Evolutionary conservation across 2,888 invertebrate species (phyloP).

Genomic region (Aphidoletes aphidimyza): DNA sequence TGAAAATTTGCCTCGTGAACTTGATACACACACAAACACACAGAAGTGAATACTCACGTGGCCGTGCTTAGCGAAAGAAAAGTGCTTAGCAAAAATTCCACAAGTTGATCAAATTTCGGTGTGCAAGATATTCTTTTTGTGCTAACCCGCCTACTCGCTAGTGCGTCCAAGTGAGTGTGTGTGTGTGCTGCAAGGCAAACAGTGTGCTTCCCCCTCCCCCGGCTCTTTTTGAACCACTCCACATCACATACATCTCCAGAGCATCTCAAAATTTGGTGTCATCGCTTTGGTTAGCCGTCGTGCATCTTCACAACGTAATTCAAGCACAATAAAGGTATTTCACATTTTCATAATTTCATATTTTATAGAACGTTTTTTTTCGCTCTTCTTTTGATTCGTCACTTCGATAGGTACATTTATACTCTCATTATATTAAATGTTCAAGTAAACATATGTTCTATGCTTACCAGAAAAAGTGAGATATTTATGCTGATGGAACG

Average conservation of each 20-base stretch:
- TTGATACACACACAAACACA: background rate
- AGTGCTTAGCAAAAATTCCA: background rate
- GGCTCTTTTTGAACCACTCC: too few relatives aligned
- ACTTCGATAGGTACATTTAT: background rate
- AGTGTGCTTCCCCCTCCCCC: too few relatives aligned
- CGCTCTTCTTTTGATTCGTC: background rate
- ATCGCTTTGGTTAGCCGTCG: conserved; percentile 15
- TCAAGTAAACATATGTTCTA: background rate
- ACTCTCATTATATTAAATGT: background rate
- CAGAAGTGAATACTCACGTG: too few relatives aligned
- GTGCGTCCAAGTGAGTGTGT: background rate
- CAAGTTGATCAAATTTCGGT: background rate
- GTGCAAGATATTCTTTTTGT: conserved; percentile 18
- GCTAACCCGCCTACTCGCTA: background rate
- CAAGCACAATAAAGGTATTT: conserved; percentile 45
- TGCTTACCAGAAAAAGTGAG: too few relatives aligned
- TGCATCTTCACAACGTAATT: conserved; percentile 17
- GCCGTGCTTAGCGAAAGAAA: too few relatives aligned
- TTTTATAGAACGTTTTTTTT: background rate
- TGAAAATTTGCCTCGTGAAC: background rate
- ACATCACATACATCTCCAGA: background rate
- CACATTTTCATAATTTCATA: background rate
- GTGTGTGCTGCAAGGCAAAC: too few relatives aligned
- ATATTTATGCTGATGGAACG: too few relatives aligned
- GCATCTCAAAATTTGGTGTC: conserved; percentile 28